Base-by-base conservation (phyloP, 1,140 invertebrate species). In the Bombyx mandarina region DNA sequence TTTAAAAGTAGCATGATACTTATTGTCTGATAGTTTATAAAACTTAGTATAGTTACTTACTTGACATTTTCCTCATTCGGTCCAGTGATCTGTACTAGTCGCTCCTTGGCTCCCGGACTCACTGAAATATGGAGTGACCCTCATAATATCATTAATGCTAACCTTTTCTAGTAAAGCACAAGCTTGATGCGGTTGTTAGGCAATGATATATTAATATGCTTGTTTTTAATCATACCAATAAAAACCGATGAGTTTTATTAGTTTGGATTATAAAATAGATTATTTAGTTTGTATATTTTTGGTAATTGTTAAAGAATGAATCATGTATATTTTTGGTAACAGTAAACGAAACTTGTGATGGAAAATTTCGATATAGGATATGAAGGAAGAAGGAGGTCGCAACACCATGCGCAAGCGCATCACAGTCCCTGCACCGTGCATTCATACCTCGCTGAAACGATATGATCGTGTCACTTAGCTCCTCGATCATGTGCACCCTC, bases 401-500 rank as follows among this genome's bases (percentile, higher is more conserved):
- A 66, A 72, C 71, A 75, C 71, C 71, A 83, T 82, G 76, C 77
- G 60, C 54, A 68, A 69, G 65, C 73, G 59, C 54, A 45, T 52
- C 61, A 56, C 67, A 60, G 57, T 35, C 26, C 61, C 71, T 63
- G 62, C 62, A 62, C 68, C 71, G 75, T 78, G 82, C 74, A 56
- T 72, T 82, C 84, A 69, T 94, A 98, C 96, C 97, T 97, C 96
- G 93, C 92, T 98, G 97, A 91, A 98, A 98, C 82, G 96, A 98
- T 91, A 98, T 98, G 89, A 98, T 96, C 75, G 96, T 98, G 90
- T 97, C 96, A 90, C 95, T 97, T 87, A 98, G 92, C 90, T 98
- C 96, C 91, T 98, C 97, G 87, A 98, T 98, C 94, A 98, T 96
- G 91, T 98, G 96, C 87, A 98, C 96, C 80, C 97, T 91, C 78